Evolutionary conservation across 2,797 vertebrate species (phyloP).

Genomic region (Lithobates sylvaticus): DNA sequence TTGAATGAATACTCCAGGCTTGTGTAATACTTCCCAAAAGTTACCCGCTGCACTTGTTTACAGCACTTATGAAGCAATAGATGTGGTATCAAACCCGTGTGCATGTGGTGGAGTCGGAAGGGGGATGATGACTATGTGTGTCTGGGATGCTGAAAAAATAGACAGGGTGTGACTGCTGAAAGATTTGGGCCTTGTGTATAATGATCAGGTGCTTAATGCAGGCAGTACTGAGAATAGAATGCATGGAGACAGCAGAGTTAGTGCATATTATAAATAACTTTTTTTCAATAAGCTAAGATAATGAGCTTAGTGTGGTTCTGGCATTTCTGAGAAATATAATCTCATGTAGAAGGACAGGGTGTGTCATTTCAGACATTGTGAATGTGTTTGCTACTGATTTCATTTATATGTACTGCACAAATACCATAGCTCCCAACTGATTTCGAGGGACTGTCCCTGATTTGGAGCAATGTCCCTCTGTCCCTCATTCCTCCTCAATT

Average conservation of each 20-base stretch:
- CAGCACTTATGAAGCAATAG: neutral
- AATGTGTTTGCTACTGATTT: neutral
- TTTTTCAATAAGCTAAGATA: neutral
- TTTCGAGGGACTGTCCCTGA: too few relatives aligned
- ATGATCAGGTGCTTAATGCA: neutral
- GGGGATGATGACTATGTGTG: neutral
- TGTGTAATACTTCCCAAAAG: constrained; percentile 28
- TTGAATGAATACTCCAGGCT: neutral
- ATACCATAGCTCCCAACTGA: too few relatives aligned
- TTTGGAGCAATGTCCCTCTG: too few relatives aligned
- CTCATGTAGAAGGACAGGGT: neutral
- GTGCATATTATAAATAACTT: neutral
- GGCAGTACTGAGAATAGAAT: neutral
- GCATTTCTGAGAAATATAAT: neutral
- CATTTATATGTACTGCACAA: neutral
- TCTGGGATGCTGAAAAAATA: neutral
- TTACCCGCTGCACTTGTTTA: constrained; percentile 20
- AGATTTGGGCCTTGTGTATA: neutral
- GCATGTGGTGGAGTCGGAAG: neutral
- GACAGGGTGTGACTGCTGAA: neutral
- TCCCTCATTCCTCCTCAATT: too few relatives aligned
- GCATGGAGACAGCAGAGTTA: neutral
- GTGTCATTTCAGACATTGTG: neutral
- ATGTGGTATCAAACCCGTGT: neutral
- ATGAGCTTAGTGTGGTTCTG: neutral